Conservation (phyloP, 2,888 invertebrate genomes). For the Leptopilina syphax region DNA sequence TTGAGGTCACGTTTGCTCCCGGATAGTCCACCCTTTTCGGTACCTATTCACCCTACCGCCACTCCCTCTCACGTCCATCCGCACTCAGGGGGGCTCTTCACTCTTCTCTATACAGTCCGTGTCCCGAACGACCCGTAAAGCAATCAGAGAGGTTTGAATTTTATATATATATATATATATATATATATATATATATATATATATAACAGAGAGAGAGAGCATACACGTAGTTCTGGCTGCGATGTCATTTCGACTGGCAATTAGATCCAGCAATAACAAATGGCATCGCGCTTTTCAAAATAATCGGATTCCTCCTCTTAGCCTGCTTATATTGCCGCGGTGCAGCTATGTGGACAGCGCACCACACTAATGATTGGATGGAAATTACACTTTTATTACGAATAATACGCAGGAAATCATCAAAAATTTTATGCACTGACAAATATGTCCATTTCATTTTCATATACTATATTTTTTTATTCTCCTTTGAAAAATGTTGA, state of each 20-base stretch:
- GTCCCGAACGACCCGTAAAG: conserved; percentile 51
- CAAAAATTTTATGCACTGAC: neutral
- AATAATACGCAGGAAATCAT: conserved; percentile 1
- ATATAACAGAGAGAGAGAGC: too few species aligned
- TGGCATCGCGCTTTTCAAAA: conserved; percentile 51
- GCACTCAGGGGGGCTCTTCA: conserved; percentile 39
- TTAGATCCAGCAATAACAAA: conserved; percentile 69
- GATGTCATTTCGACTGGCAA: conserved; percentile 69
- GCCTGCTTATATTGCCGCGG: conserved; percentile 20
- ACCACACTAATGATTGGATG: conserved; percentile 25
- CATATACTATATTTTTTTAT: neutral
- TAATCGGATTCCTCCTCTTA: conserved; percentile 50
- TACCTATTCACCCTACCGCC: neutral
- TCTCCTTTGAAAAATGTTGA: too few species aligned
- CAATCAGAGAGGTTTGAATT: conserved; percentile 56
- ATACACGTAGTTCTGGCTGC: conserved; percentile 61
- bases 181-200: conserved; percentile 41
- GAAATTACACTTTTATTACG: conserved; percentile 30
- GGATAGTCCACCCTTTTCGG: conserved; percentile 52
- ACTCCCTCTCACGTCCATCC: neutral
- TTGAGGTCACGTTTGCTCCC: conserved; percentile 71
- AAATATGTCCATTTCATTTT: conserved; percentile 14
- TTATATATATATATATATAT: conserved; percentile 14
- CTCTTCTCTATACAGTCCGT: conserved; percentile 30
- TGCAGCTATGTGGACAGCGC: neutral